phyloP scores from a whole-genome alignment of 2,113 vertebrate genomes.

The Leptobrachium ailaonicum region DNA sequence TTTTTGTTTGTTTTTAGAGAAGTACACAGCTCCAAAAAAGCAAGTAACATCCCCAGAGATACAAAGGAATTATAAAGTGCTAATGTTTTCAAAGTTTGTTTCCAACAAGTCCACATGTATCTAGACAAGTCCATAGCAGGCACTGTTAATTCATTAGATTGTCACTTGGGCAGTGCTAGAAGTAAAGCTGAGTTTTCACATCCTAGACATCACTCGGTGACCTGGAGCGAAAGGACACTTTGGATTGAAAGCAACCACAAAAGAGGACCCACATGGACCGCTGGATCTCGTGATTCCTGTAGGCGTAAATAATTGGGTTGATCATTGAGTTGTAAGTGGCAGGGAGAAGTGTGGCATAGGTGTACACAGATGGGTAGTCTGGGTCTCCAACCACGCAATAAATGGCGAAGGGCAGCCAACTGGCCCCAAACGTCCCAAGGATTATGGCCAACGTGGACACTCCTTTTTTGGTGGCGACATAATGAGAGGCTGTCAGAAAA shows the following conservation, averaged over 20 bases:
- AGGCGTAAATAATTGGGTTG: constrained; percentile 98
- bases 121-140: constrained; percentile 65
- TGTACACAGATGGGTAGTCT: constrained; percentile 87
- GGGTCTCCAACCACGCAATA: constrained; percentile 90
- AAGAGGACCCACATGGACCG: constrained; percentile 89
- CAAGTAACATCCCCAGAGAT: constrained; percentile 64
- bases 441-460: constrained; percentile 93
- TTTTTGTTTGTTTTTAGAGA: constrained; percentile 77
- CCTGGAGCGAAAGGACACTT: constrained; percentile 85
- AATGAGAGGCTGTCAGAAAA: constrained; percentile 89
- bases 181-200: constrained; percentile 51
- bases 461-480: constrained; percentile 91
- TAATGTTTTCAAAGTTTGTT: constrained; percentile 68
- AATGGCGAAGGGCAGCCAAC: constrained; percentile 96
- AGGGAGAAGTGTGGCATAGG: constrained; percentile 90
- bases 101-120: constrained; percentile 61
- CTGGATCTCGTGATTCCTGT: constrained; percentile 94
- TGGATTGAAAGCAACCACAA: constrained; percentile 90
- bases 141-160: constrained; percentile 67
- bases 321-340: constrained; percentile 99
- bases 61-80: constrained; percentile 84
- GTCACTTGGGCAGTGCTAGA: constrained; percentile 59
- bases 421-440: constrained; percentile 92
- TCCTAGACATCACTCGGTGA: constrained; percentile 92
- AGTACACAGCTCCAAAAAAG: constrained; percentile 56